A percentile compares a stretch with the other conserved stretches of the same genome.
phyloP scores from a whole-genome alignment of 1,140 invertebrate genomes.

The Ostrea edulis region DNA sequence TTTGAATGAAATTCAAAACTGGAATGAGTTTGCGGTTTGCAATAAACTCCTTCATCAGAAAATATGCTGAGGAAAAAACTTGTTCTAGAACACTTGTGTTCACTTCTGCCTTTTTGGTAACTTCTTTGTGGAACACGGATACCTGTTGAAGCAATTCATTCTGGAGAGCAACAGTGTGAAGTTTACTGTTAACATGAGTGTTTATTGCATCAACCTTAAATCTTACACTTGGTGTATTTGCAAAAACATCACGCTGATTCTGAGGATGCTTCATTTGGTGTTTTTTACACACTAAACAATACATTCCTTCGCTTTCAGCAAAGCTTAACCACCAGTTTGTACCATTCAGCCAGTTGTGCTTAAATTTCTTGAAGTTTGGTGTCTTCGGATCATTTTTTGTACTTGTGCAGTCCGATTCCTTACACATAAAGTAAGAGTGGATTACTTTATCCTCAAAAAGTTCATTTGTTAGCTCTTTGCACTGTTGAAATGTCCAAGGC shows the following conservation, averaged over 20 bases:
- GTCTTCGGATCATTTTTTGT: no score
- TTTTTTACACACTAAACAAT: conserved; percentile 37
- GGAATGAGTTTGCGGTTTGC: conserved; percentile 33
- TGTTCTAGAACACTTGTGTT: conserved; percentile 3
- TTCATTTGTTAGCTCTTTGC: no score
- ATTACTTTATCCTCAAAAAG: no score
- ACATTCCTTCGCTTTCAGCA: conserved; percentile 47
- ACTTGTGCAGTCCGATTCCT: no score
- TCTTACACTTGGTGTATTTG: not conserved
- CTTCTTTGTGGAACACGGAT: conserved; percentile 46
- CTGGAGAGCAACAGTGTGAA: conserved; percentile 27
- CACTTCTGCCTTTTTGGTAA: conserved; percentile 17
- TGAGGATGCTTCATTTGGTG: conserved; percentile 43
- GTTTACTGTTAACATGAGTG: not conserved
- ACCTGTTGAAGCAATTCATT: conserved; percentile 48
- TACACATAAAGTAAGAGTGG: no score
- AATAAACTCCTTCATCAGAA: conserved; percentile 47
- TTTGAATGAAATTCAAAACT: conserved; percentile 46
- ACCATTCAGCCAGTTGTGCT: not conserved
- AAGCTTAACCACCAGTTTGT: conserved; percentile 42
- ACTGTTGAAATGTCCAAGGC: no score
- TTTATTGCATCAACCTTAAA: conserved; percentile 41
- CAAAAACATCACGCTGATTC: conserved; percentile 36
- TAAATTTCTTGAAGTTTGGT: no score
- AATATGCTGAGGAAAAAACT: conserved; percentile 46